A percentile compares a stretch with the other conserved stretches of the same genome.
Conservation (phyloP, 2,888 invertebrate genomes). For the Digitonthophagus gazella region DNA sequence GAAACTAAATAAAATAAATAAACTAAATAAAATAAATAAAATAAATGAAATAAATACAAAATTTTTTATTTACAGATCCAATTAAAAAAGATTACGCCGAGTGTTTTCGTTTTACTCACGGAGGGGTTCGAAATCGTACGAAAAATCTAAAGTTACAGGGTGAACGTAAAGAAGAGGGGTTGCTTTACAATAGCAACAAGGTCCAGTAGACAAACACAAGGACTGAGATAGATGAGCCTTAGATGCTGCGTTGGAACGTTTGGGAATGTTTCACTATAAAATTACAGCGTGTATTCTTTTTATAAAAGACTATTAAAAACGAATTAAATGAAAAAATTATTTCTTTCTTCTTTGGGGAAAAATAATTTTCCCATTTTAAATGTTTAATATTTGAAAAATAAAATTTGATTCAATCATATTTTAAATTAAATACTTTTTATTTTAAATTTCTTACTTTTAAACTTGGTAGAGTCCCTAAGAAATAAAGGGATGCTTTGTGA, state of each 20-base stretch:
- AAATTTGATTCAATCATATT: too few relatives aligned
- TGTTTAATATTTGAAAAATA: neutral
- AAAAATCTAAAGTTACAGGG: slow-evolving; percentile 18
- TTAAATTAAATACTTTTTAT: too few relatives aligned
- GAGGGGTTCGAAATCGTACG: neutral
- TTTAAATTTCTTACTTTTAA: neutral
- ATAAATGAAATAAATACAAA: too few relatives aligned
- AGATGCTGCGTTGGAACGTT: slow-evolving; percentile 40
- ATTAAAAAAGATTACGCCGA: slow-evolving; percentile 12
- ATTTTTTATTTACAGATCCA: neutral
- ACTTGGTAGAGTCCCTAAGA: slow-evolving; percentile 5
- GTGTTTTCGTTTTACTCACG: slow-evolving; percentile 5
- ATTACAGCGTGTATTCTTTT: slow-evolving; percentile 18
- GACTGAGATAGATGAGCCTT: slow-evolving; percentile 47
- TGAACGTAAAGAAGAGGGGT: neutral
- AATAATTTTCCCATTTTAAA: too few relatives aligned
- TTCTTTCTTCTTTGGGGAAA: neutral
- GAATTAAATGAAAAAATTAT: neutral
- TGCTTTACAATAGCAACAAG: slow-evolving; percentile 44
- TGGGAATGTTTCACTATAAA: slow-evolving; percentile 35
- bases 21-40: too few relatives aligned
- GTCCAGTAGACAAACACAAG: slow-evolving; percentile 50
- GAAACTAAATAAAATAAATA: too few relatives aligned
- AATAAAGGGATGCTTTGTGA: slow-evolving; percentile 28
- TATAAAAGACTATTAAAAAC: neutral